phyloP scores from a whole-genome alignment of 2,888 invertebrate genomes.

The Hypomecis punctinalis region DNA sequence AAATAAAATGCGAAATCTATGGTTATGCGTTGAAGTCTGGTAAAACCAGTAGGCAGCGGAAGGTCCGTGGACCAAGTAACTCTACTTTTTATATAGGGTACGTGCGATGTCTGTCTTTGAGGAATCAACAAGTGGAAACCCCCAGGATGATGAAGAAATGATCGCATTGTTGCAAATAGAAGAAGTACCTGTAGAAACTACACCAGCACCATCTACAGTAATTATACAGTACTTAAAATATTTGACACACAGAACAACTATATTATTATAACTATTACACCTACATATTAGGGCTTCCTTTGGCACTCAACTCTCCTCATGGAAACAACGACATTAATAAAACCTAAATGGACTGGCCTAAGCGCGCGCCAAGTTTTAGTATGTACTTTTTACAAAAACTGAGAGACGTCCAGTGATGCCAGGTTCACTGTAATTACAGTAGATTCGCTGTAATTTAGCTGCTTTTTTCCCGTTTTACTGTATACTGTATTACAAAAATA shows the following conservation, averaged over 20 bases:
- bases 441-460: too few species aligned
- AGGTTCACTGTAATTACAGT: too few species aligned
- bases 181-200: constrained; percentile 8
- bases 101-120: constrained; percentile 39
- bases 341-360: too few species aligned
- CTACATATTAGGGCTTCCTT: too few species aligned
- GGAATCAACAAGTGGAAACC: constrained; percentile 10
- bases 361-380: too few species aligned
- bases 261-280: too few species aligned
- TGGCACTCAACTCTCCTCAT: too few species aligned
- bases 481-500: too few species aligned
- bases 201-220: constrained; percentile 24
- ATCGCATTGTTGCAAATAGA: background rate
- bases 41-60: constrained; percentile 35
- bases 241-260: background rate
- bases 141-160: background rate
- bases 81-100: background rate
- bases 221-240: background rate
- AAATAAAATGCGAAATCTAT: constrained; percentile 9
- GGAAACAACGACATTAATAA: too few species aligned
- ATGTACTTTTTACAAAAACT: too few species aligned
- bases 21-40: constrained; percentile 16
- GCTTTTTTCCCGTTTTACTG: too few species aligned
- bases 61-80: background rate
- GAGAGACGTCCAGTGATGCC: too few species aligned